Evolutionary conservation across 2,113 vertebrate genomes (phyloP), one percentile per base, ranked within the genome.

Genomic region (Sinocyclocheilus grahami): DNA sequence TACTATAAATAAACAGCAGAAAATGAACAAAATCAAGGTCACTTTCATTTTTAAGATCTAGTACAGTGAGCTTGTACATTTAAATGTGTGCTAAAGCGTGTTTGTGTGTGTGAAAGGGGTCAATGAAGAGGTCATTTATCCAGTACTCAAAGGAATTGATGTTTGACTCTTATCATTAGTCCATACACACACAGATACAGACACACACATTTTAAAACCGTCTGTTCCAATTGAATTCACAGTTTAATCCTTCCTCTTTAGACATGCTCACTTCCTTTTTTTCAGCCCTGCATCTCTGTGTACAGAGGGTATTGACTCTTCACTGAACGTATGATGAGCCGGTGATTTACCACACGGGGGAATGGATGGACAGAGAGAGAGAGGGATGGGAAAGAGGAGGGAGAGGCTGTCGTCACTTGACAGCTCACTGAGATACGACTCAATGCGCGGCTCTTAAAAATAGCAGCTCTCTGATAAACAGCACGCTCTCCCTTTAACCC

Each of bases 391-490:
- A 33, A 63, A 53, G 58, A 79, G 62, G 58, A 78, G 75, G 22
- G 63, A 58, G 82, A 67, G 84, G 37, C 72, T 84, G 77, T 84
- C 80, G 71, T 85, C 83, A 78, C 78, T 74, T 83, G 75, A 86
- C 84, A 83, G 84, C 74, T 53, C 78, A 62, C 77, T 84, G 84
- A 89, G 86, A 87, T 83, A 76, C 69, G 62, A 78, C 84, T 62
- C 82, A 85, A 72, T 88, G 85, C 78, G 85, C 51, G 46, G 39
- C 63, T 85, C 67, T 88, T 86, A 85, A 72, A 87, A 88, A 90
- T 87, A 88, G 86, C 46, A 82, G 76, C 12, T 60, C 11, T 46
- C 78, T 85, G 87, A 88, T 89, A 87, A 85, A 88, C 78, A 81
- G 71, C 16, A 30, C 22, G 1, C 16, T 14, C 77, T 81, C 39